Conservation (phyloP, 2,113 vertebrate genomes). For the Hippocampus guttulatus region DNA sequence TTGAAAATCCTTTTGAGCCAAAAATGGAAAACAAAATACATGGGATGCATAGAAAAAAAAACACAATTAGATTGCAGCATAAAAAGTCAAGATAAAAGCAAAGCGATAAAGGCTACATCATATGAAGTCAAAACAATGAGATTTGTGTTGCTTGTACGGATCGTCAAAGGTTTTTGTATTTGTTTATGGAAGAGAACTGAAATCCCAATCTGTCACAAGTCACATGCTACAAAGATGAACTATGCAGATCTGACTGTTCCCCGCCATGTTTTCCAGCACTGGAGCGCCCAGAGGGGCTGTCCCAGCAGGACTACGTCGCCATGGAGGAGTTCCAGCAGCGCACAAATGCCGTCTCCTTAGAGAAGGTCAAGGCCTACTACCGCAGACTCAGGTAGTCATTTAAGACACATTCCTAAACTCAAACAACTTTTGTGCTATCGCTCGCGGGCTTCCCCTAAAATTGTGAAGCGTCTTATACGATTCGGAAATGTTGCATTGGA, state of each 20-base stretch:
- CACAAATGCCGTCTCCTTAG: conserved; percentile 84
- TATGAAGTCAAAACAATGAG: background rate
- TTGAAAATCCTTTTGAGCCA: no score
- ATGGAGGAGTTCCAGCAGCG: conserved; percentile 89
- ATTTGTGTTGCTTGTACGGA: background rate
- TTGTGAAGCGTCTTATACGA: background rate
- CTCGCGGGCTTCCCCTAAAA: background rate
- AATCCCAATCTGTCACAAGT: background rate
- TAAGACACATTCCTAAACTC: background rate
- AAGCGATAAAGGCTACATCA: background rate
- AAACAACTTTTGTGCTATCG: background rate
- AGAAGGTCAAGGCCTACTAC: conserved; percentile 95
- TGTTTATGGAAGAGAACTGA: background rate
- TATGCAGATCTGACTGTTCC: conserved; percentile 1
- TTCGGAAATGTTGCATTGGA: background rate
- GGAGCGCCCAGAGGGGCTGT: conserved; percentile 78
- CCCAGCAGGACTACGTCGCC: conserved; percentile 63
- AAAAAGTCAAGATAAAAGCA: no score
- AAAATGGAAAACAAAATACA: no score
- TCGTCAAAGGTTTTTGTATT: background rate
- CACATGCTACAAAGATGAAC: background rate
- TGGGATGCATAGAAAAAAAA: no score
- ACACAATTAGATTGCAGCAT: background rate
- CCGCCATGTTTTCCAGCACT: conserved; percentile 72
- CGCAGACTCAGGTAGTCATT: conserved; percentile 85